Percentiles rank a stretch among this genome's conserved stretches.
Evolutionary conservation across 2,797 vertebrate genomes (phyloP).

Genomic region (Tarsius wallacei): DNA sequence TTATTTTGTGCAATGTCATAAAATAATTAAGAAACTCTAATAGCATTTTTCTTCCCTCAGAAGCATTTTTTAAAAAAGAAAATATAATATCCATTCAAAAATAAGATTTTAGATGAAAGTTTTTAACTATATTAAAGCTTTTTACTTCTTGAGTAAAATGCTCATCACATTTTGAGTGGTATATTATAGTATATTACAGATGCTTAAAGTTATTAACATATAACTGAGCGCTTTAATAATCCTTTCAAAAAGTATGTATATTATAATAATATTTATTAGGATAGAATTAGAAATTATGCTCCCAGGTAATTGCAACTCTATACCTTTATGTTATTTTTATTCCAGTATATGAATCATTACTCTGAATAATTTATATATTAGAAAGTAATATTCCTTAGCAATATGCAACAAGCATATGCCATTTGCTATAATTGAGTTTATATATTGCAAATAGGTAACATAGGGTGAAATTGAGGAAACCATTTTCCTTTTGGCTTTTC

Average conservation of each 20-base stretch:
- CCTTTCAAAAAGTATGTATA: not conserved
- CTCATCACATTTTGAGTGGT: no score
- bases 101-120: constrained; percentile 6
- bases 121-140: not conserved
- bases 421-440: constrained; percentile 1
- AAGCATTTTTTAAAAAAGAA: constrained; percentile 15
- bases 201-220: not conserved
- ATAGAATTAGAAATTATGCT: not conserved
- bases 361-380: constrained; percentile 56
- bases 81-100: not conserved
- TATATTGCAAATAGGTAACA: not conserved
- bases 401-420: not conserved
- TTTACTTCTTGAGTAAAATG: constrained; percentile 10
- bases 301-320: constrained; percentile 28
- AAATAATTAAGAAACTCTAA: constrained; percentile 14
- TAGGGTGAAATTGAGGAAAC: constrained; percentile 2
- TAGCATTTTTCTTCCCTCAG: not conserved
- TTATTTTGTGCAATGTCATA: constrained; percentile 14
- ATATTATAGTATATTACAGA: not conserved
- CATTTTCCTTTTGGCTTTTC: not conserved
- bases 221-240: not conserved
- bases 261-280: constrained; percentile 29
- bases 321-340: constrained; percentile 42
- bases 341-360: constrained; percentile 11
- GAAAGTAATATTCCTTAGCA: constrained; percentile 27